Evolutionary conservation across 2,797 vertebrate genomes (phyloP).

Genomic region (Harpagifer antarcticus): DNA sequence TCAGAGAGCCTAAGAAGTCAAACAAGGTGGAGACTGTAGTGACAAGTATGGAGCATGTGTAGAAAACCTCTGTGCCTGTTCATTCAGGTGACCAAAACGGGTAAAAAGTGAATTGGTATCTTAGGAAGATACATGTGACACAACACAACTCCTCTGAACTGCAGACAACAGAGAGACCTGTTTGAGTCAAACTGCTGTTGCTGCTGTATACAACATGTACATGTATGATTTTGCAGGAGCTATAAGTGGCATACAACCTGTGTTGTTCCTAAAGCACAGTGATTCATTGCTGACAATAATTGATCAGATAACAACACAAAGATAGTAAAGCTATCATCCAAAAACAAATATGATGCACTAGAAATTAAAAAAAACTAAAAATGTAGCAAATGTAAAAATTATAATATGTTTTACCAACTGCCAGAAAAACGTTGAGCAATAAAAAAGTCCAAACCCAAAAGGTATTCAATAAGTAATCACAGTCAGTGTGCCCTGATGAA

Average conservation of each 20-base stretch:
- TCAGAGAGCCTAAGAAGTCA: constrained; percentile 32
- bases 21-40: constrained; percentile 24
- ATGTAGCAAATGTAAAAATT: too few relatives aligned
- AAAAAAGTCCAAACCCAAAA: neutral
- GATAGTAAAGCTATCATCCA: neutral
- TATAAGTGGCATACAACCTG: neutral
- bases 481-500: neutral
- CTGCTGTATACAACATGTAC: constrained; percentile 5
- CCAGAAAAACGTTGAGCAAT: neutral
- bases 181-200: neutral
- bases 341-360: constrained; percentile 1
- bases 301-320: neutral
- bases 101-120: neutral
- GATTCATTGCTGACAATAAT: neutral
- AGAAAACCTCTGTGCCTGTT: neutral
- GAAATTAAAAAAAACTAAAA: neutral
- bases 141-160: neutral
- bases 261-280: neutral
- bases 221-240: neutral
- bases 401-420: neutral
- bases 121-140: neutral
- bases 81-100: neutral
- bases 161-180: neutral
- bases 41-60: constrained; percentile 21
- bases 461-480: neutral